Base-by-base conservation (phyloP, 2,113 vertebrate species). In the Myocastor coypus region DNA sequence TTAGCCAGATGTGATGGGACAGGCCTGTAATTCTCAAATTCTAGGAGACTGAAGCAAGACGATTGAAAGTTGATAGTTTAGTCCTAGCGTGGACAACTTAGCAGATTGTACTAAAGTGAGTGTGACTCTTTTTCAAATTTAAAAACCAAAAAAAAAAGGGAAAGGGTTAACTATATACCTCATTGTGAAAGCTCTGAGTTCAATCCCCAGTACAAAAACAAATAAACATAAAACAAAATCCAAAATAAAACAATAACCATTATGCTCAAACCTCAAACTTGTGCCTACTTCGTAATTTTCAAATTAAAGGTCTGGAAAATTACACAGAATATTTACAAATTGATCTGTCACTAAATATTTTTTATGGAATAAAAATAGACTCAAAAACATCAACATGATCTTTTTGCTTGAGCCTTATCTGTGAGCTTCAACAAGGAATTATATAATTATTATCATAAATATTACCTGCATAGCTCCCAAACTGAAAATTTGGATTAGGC, bases 301-400 rank as follows among this genome's bases (percentile, higher is more conserved):
- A 83, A 73, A 86, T 83, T 80, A 61, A 87, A 93, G 40, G 17
- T 40, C 59, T 57, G 77, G 52, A 94, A 96, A 87, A 5, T 63
- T 75, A 69, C 52, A 0, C 57, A 89, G 63, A 89, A 37, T 85
- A 55, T 87, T 91, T 71, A 19, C 63, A 93, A 94, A 68, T 57
- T 1, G 50, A 68, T 83, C 32, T 82, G 9, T 42, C 87, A 68
- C 32, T 24, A 32, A 82, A 11, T 32, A 46, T 42, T 40, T 77
- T 77, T 78, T 88, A 61, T 32, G 42, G 32, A 94, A 50, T 22
- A 52, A 92, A 83, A 83, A 40, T 66, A 77, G 87, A 46, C 32
- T 88, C 46, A 10, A 3, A 57, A n/a, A 64, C 17, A 73, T 66
- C 69, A 78, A 64, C 3, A 4, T 66, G 28, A 52, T 68, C 4